Conservation (phyloP, 2,113 vertebrate genomes). For the Macrotis lagotis region DNA sequence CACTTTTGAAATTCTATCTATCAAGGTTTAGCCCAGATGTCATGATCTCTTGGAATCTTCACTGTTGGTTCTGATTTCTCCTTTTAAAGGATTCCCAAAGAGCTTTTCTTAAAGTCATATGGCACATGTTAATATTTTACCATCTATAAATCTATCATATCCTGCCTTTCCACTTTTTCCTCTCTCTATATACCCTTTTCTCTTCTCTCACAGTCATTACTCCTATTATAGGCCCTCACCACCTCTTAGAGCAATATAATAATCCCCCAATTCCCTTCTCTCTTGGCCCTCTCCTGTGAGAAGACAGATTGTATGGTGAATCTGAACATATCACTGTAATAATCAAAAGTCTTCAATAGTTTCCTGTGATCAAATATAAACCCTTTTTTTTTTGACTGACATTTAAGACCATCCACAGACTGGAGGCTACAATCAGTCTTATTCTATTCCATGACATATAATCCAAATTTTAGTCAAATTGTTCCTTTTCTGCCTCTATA, state of each 20-base stretch:
- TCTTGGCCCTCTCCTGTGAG: neutral
- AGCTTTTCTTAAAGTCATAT: neutral
- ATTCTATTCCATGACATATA: neutral
- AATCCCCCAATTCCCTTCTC: neutral
- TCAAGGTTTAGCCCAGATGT: neutral
- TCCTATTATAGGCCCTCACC: neutral
- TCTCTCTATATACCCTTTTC: neutral
- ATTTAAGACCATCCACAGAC: neutral
- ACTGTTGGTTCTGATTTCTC: neutral
- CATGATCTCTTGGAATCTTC: neutral
- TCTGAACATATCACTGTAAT: neutral
- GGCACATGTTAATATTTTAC: neutral
- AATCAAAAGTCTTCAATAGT: neutral
- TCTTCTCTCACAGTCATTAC: neutral
- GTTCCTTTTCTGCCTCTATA: neutral
- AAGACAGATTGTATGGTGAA: neutral
- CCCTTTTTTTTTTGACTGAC: neutral
- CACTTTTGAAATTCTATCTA: neutral
- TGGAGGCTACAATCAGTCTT: neutral
- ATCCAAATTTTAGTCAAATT: neutral
- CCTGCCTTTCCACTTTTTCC: neutral
- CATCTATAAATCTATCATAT: neutral
- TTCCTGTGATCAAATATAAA: neutral
- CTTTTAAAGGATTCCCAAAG: neutral
- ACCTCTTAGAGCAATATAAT: neutral